Conservation (phyloP, 2,797 vertebrate genomes). For the Smutsia temminckii region DNA sequence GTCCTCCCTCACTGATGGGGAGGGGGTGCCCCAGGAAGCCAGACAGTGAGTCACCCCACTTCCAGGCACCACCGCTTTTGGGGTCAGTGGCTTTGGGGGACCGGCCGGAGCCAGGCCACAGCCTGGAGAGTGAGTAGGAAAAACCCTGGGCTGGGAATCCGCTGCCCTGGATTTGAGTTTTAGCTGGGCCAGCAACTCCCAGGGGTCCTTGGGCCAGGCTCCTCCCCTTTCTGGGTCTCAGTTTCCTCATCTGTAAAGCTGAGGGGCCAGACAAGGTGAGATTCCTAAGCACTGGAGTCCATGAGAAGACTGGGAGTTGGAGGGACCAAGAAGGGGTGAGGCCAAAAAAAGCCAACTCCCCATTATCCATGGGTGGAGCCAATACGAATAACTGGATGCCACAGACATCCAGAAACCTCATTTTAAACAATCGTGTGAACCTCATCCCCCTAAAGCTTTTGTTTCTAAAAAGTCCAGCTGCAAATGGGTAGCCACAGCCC, state of each 20-base stretch:
- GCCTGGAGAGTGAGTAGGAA: neutral
- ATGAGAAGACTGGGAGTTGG: neutral
- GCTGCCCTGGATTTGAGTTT: neutral
- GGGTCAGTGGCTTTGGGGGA: constrained; percentile 69
- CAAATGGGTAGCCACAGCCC: neutral
- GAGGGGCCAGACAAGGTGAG: constrained; percentile 41
- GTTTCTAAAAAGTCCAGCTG: constrained; percentile 66
- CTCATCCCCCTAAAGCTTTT: constrained; percentile 57
- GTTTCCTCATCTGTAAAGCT: constrained; percentile 49
- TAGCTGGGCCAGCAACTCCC: neutral
- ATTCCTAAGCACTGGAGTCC: neutral
- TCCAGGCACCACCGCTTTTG: constrained; percentile 67
- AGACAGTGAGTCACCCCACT: constrained; percentile 74
- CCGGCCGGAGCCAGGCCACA: neutral
- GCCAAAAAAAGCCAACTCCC: constrained; percentile 68
- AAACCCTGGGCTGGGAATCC: constrained; percentile 17
- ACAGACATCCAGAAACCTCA: constrained; percentile 76
- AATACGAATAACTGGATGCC: constrained; percentile 71
- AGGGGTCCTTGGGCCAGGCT: neutral
- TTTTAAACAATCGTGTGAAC: constrained; percentile 72
- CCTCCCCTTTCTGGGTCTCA: constrained; percentile 10
- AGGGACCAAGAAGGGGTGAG: neutral
- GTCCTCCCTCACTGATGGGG: constrained; percentile 50
- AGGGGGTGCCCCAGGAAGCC: constrained; percentile 62
- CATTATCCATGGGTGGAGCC: constrained; percentile 73